Evolutionary conservation across 2,113 vertebrate genomes (phyloP).

Genomic region (Aramus guarauna): DNA sequence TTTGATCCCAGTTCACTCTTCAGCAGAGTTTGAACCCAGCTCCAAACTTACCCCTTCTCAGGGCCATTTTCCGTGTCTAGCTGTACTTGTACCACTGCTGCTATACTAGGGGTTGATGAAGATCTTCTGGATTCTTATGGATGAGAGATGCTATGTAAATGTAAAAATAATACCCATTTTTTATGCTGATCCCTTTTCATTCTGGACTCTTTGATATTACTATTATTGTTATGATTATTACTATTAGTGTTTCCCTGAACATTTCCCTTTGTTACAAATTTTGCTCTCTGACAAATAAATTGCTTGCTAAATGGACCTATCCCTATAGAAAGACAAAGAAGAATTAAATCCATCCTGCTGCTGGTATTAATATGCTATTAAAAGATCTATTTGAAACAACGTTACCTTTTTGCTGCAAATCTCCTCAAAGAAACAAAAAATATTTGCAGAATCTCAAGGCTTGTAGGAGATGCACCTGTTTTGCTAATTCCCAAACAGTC

Average conservation of each 20-base stretch:
- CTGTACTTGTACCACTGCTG: neutral
- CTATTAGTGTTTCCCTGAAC: neutral
- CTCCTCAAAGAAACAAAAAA: conserved; percentile 9
- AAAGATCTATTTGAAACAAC: conserved; percentile 1
- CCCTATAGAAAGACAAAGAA: neutral
- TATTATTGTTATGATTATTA: neutral
- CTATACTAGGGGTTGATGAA: neutral
- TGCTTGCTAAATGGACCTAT: conserved; percentile 19
- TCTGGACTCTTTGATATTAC: neutral
- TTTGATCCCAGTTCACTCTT: neutral
- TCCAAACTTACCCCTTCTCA: neutral
- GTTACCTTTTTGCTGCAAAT: neutral
- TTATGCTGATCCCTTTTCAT: neutral
- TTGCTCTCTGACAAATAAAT: neutral
- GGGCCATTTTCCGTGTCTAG: neutral
- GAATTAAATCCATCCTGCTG: neutral
- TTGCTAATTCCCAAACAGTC: conserved; percentile 45
- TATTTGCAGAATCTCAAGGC: neutral
- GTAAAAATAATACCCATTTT: neutral
- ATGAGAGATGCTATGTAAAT: neutral
- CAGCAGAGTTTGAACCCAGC: neutral
- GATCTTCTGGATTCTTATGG: neutral
- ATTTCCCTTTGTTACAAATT: neutral
- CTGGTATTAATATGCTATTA: conserved; percentile 15
- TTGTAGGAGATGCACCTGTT: conserved; percentile 26